These are phyloP conservation scores for Caranx ignobilis DNA, from an alignment of 2,113 vertebrate species.

Conservation along the genomic window DNA sequence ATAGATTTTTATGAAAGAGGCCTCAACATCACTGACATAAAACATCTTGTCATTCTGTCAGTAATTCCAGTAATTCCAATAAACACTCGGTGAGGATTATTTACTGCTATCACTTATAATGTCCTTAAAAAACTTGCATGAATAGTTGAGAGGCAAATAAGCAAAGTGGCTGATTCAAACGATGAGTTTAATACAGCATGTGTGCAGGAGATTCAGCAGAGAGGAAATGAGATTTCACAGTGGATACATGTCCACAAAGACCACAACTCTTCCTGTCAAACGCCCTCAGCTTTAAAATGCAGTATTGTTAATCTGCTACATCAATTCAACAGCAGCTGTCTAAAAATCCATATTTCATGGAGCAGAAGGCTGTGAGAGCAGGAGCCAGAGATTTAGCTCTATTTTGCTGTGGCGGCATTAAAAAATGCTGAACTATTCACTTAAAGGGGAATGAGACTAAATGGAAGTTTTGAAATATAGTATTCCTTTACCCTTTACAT, in stretches of 20 bases:
- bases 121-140: background rate
- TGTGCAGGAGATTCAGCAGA: constrained; percentile 13
- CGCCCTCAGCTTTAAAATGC: constrained; percentile 41
- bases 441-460: constrained; percentile 38
- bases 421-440: constrained; percentile 62
- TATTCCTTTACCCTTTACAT: constrained; percentile 37
- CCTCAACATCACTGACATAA: background rate
- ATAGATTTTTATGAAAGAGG: constrained; percentile 15
- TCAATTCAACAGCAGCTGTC: constrained; percentile 64
- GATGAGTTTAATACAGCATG: constrained; percentile 9
- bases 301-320: constrained; percentile 64
- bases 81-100: background rate
- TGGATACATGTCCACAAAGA: constrained; percentile 43
- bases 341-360: constrained; percentile 64
- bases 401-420: constrained; percentile 66
- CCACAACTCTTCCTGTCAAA: constrained; percentile 46
- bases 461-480: constrained; percentile 52
- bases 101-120: background rate
- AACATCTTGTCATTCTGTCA: background rate
- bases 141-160: constrained; percentile 4
- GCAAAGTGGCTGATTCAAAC: constrained; percentile 7
- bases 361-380: constrained; percentile 35
- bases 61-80: background rate
- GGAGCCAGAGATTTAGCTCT: constrained; percentile 39
- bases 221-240: constrained; percentile 32